Percentiles rank a stretch among this genome's conserved stretches.
Conservation (phyloP, 2,113 vertebrate species). For the Vulpes lagopus region DNA sequence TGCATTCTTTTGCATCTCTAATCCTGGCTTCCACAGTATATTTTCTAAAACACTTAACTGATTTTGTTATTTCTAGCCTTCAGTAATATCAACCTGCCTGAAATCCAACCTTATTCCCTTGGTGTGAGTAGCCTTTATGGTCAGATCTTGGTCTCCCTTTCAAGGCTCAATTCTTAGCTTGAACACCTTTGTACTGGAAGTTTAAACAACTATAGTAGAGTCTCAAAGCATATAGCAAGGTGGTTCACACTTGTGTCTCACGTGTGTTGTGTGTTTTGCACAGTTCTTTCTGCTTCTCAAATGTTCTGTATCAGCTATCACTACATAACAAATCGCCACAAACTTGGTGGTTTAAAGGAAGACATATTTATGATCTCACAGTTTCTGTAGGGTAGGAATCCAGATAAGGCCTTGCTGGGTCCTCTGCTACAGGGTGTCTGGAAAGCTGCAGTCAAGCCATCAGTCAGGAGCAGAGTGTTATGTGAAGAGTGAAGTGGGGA, state of each 20-base stretch:
- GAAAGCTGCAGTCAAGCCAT: neutral
- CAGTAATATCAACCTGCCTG: neutral
- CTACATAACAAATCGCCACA: neutral
- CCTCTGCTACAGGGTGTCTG: neutral
- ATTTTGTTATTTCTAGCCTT: conserved; percentile 5
- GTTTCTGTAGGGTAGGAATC: neutral
- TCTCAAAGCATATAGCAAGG: neutral
- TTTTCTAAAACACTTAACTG: neutral
- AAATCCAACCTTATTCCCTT: neutral
- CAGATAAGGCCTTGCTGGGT: neutral
- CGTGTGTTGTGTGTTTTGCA: neutral
- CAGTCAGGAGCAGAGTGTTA: neutral
- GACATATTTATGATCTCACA: neutral
- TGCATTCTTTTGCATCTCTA: neutral
- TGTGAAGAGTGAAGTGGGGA: neutral
- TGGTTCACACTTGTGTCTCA: neutral
- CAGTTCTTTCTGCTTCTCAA: neutral
- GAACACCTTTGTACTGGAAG: neutral
- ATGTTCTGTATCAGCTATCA: neutral
- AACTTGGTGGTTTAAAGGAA: neutral
- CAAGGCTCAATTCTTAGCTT: neutral
- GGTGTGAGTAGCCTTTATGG: neutral
- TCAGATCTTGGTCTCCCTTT: neutral
- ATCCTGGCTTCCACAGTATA: neutral
- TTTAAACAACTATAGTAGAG: neutral